Evolutionary conservation across 1,140 invertebrate species (phyloP).

Genomic region (Magallana angulata): DNA sequence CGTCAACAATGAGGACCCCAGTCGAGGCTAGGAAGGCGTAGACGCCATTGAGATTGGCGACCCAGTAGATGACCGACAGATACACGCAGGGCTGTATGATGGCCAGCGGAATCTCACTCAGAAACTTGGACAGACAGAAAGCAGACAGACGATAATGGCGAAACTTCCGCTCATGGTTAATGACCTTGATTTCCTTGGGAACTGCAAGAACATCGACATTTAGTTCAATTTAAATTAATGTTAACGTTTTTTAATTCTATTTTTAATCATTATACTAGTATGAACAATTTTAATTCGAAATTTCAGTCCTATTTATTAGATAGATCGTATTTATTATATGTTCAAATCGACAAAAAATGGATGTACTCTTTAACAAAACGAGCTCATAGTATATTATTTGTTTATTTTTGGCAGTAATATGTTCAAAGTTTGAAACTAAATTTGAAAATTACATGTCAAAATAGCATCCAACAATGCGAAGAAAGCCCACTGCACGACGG

Average conservation of each 20-base stretch:
- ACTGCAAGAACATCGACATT: conserved; percentile 46
- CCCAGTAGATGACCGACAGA: conserved; percentile 65
- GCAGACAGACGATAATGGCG: conserved; percentile 56
- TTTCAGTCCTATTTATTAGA: no score
- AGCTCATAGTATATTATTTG: no score
- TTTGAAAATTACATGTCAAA: conserved; percentile 55
- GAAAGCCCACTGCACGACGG: conserved; percentile 65
- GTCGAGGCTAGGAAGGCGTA: conserved; percentile 55
- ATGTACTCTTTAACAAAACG: no score
- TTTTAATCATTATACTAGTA: no score
- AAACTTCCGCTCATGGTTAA: conserved; percentile 55
- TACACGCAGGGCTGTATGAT: conserved; percentile 59
- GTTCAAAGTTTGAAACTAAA: neutral
- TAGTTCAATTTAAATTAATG: no score
- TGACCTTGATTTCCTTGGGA: conserved; percentile 63
- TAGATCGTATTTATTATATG: no score
- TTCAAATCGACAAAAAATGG: no score
- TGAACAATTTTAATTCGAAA: no score
- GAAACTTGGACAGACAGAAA: conserved; percentile 61
- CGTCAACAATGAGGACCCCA: conserved; percentile 59
- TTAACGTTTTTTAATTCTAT: no score
- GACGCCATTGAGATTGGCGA: conserved; percentile 62
- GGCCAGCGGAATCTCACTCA: conserved; percentile 62
- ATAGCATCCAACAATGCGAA: conserved; percentile 62
- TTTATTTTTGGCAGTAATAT: no score